A percentile compares a stretch with the other conserved stretches of the same genome.
phyloP scores from a whole-genome alignment of 2,797 vertebrate genomes.

The Triplophysa yarkandensis region DNA sequence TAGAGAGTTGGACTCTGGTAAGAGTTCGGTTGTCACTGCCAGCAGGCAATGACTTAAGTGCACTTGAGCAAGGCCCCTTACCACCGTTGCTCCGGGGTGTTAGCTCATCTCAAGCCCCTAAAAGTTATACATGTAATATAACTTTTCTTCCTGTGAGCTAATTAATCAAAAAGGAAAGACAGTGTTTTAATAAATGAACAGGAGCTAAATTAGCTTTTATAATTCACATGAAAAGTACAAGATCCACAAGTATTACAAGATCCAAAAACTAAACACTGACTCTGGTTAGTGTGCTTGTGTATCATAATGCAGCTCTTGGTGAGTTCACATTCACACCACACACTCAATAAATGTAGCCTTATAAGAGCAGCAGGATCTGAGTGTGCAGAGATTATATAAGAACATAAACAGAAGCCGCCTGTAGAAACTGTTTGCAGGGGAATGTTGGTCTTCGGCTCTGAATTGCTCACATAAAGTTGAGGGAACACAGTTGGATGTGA shows the following conservation, averaged over 20 bases:
- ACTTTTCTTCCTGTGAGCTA: neutral
- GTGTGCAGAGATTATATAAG: constrained; percentile 25
- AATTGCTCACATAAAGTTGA: constrained; percentile 34
- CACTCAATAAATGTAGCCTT: constrained; percentile 21
- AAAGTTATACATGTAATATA: no score
- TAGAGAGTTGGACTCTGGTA: no score
- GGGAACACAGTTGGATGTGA: constrained; percentile 40
- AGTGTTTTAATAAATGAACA: neutral
- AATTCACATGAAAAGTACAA: neutral
- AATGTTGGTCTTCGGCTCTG: constrained; percentile 44
- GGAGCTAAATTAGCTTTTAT: neutral
- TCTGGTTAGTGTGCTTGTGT: constrained; percentile 11
- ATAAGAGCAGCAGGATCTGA: constrained; percentile 52
- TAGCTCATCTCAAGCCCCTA: no score
- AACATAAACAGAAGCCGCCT: constrained; percentile 33
- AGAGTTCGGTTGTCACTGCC: no score
- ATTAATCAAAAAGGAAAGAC: neutral
- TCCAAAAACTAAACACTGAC: neutral
- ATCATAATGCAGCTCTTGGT: constrained; percentile 34
- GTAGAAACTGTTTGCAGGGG: constrained; percentile 43
- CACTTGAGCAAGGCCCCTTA: no score
- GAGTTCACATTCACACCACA: constrained; percentile 22
- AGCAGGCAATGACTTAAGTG: no score
- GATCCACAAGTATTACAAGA: neutral
- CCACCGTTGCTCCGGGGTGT: no score